phyloP scores from a whole-genome alignment of 53 echinoderm and acorn worm genomes.

The Paracentrotus lividus region DNA sequence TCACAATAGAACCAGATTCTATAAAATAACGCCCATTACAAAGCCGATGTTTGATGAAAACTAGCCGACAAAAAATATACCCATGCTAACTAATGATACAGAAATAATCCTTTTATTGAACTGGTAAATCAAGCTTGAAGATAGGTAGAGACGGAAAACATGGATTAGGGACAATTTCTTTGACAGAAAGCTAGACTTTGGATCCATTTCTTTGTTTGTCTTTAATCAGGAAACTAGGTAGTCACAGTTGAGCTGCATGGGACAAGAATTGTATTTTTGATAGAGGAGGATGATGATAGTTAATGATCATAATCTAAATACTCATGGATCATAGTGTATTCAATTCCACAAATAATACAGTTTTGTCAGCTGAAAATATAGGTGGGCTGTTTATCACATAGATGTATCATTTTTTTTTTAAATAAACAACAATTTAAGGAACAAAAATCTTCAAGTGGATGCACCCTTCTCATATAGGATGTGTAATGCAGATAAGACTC shows the following conservation, averaged over 20 bases:
- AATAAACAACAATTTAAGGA: no score
- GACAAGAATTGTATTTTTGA: not conserved
- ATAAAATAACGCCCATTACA: slow-evolving; percentile 8
- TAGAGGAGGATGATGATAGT: not conserved
- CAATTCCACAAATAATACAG: not conserved
- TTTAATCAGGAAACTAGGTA: not conserved
- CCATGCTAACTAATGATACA: slow-evolving; percentile 52
- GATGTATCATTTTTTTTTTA: no score
- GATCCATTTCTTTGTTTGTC: not conserved
- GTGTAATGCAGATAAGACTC: no score
- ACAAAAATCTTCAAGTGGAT: no score
- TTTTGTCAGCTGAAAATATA: not conserved
- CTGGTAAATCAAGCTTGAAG: slow-evolving; percentile 37
- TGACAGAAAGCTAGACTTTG: not conserved
- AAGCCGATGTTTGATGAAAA: not conserved
- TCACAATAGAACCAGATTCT: not conserved
- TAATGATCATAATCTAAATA: slow-evolving; percentile 47
- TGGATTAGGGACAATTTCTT: slow-evolving; percentile 18
- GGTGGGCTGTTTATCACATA: not conserved
- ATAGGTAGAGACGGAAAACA: slow-evolving; percentile 21
- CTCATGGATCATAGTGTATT: not conserved
- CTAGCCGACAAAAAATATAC: slow-evolving; percentile 22
- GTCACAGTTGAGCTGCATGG: slow-evolving; percentile 4
- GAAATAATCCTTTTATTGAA: slow-evolving; percentile 39
- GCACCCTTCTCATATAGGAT: no score